Conservation (phyloP, 1,140 invertebrate species). For the Colletes latitarsis region DNA sequence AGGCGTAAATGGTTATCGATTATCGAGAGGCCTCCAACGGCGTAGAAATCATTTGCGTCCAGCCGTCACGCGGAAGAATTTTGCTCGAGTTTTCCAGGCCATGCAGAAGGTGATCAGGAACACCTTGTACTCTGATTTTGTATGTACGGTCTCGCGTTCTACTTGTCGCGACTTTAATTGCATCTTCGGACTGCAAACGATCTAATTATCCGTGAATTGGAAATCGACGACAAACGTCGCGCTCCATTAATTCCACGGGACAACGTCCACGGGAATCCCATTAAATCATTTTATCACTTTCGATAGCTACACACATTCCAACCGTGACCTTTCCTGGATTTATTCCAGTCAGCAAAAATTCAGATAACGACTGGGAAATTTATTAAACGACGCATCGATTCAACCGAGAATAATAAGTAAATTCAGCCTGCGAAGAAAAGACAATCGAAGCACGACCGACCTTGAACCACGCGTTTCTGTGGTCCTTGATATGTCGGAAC, state of each 20-base stretch:
- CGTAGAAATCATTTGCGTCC: conserved; percentile 27
- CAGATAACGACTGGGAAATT: no score
- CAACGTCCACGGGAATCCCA: neutral
- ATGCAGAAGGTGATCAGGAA: conserved; percentile 25
- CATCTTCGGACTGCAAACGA: conserved; percentile 32
- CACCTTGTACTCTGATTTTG: conserved; percentile 25
- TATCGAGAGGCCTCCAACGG: conserved; percentile 14
- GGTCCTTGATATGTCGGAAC: conserved; percentile 58
- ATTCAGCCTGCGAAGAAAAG: neutral
- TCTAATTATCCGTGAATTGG: conserved; percentile 3
- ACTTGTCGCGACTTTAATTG: conserved; percentile 15
- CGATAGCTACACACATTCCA: no score
- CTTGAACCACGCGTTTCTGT: conserved; percentile 38
- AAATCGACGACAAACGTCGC: neutral
- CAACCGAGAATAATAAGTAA: no score
- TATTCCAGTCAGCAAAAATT: no score
- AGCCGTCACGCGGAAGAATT: conserved; percentile 25
- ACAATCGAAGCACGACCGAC: conserved; percentile 14
- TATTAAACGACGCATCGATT: no score
- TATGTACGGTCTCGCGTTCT: neutral
- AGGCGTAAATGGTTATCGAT: neutral
- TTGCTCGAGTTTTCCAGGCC: conserved; percentile 11
- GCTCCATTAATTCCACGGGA: neutral
- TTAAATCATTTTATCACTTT: neutral
- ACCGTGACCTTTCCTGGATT: no score